Base-by-base conservation (phyloP, 23 tunicate genomes). In the Clavelina lepadiformis region DNA sequence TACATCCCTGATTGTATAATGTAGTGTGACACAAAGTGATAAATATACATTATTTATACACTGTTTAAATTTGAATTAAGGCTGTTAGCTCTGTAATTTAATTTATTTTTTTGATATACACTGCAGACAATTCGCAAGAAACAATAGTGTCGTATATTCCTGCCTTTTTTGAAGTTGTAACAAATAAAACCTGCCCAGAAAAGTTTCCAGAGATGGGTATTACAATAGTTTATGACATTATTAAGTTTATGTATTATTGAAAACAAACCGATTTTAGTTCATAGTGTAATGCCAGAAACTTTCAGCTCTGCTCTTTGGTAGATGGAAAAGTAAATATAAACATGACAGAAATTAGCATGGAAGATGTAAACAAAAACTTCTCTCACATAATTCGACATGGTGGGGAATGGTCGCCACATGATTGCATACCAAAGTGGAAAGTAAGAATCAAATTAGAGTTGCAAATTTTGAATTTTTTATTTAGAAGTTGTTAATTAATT, bases 101-200 rank as follows among this genome's bases (percentile, higher is more conserved):
- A n/a, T n/a, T n/a, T n/a, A n/a, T n/a, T n/a, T n/a, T n/a, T n/a
- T n/a, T n/a, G n/a, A n/a, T n/a, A n/a, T n/a, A n/a, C n/a, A n/a
- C n/a, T n/a, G n/a, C n/a, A n/a, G n/a, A n/a, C n/a, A n/a, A n/a
- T n/a, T n/a, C n/a, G n/a, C n/a, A n/a, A n/a, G n/a, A n/a, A n/a
- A n/a, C n/a, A n/a, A n/a, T n/a, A n/a, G n/a, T n/a, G n/a, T n/a
- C 65, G 6, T 58, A 25, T 58, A 15, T 58, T 58, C 65, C 65
- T 7, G n/a, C 6, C 30, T 29, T 29, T 58, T 58, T 58, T 28
- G 8, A 24, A 27, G 35, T 58, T 6, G 5, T 6, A 7, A 26
- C 13, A 20, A 28, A 27, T 58, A 7, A 15, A 6, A 28, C 36
- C 3, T 58, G 65, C n/a, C 65, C 65, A 6, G 65, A 58, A 58